These are phyloP conservation scores for Eupithecia subumbrata DNA, from an alignment of 2,888 invertebrate species.

Conservation along the genomic window DNA sequence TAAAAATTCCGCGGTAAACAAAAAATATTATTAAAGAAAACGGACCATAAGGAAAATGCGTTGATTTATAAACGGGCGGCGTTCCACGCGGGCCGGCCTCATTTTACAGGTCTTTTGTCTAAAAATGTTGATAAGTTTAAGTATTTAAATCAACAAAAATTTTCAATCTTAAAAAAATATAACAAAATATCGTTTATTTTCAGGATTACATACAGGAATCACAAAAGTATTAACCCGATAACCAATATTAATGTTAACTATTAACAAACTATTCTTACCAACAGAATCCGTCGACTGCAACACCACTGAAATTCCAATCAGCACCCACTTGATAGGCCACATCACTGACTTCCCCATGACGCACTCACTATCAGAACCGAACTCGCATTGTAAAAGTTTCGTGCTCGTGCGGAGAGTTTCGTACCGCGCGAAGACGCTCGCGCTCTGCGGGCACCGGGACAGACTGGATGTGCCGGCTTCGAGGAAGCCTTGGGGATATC, in stretches of 20 bases:
- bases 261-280: conserved; percentile 61
- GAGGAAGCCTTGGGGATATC: background rate
- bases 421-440: background rate
- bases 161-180: background rate
- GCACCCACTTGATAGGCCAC: conserved; percentile 61
- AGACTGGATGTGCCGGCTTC: conserved; percentile 23
- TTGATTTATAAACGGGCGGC: background rate
- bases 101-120: background rate
- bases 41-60: background rate
- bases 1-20: background rate
- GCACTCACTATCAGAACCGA: conserved; percentile 28
- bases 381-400: conserved; percentile 41
- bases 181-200: background rate
- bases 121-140: background rate
- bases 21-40: background rate
- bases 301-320: conserved; percentile 78
- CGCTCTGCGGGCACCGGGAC: background rate
- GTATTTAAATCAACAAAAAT: no score
- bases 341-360: conserved; percentile 63
- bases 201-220: background rate
- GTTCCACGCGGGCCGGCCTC: background rate
- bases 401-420: background rate
- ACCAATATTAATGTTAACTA: background rate
- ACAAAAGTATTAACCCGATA: background rate
- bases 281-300: conserved; percentile 75